Evolutionary conservation across 2,888 invertebrate species (phyloP).

Genomic region (Kryphioiulus occultus): DNA sequence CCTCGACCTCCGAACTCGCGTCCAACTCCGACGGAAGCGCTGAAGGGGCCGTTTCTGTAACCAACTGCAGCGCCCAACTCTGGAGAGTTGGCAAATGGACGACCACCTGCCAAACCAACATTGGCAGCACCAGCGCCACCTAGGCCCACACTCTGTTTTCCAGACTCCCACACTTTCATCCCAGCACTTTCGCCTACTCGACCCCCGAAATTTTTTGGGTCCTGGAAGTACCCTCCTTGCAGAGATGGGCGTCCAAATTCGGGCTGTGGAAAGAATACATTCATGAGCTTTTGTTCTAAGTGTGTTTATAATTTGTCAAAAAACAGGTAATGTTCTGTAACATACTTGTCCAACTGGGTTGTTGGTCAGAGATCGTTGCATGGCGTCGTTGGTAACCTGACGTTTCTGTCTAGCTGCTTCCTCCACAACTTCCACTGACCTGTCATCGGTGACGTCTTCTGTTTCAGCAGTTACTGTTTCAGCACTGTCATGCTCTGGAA

Average conservation of each 20-base stretch:
- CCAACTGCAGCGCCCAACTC: neutral
- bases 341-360: conserved; percentile 43
- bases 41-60: conserved; percentile 36
- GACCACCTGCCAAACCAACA: neutral
- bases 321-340: neutral
- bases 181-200: conserved; percentile 25
- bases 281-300: neutral
- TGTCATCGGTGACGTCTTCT: neutral
- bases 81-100: neutral
- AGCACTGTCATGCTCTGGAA: neutral
- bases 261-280: neutral
- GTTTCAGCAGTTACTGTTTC: neutral
- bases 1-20: neutral
- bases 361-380: neutral
- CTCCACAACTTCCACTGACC: neutral
- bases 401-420: neutral
- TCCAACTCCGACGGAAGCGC: neutral
- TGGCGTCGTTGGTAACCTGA: conserved; percentile 24
- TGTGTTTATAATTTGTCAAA: too few species aligned
- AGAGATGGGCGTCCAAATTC: neutral
- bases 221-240: neutral
- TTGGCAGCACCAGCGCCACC: neutral
- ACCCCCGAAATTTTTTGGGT: conserved; percentile 43
- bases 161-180: conserved; percentile 42
- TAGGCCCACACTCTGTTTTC: conserved; percentile 20